These are phyloP conservation scores for Grammomys dolichurus DNA, from an alignment of 2,113 vertebrate species.

Conservation along the genomic window DNA sequence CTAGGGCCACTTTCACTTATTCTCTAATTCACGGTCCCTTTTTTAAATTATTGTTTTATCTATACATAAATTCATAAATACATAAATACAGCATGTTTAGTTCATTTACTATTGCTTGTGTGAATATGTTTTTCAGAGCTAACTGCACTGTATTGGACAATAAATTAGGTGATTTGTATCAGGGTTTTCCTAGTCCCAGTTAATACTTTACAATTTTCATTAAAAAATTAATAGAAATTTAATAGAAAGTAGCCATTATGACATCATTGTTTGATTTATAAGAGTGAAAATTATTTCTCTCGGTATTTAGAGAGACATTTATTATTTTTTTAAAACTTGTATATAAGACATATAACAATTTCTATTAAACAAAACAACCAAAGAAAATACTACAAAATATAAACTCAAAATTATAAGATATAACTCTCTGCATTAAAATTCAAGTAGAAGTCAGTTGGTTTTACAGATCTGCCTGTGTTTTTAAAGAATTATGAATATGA, in stretches of 20 bases:
- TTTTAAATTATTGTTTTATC: background rate
- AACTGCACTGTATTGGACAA: background rate
- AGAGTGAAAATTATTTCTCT: background rate
- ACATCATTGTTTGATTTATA: background rate
- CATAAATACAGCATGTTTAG: background rate
- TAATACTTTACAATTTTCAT: background rate
- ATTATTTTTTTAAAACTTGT: constrained; percentile 3
- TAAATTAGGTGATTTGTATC: background rate
- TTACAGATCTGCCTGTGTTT: background rate
- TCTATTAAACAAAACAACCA: background rate
- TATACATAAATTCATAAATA: background rate
- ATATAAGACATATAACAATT: background rate
- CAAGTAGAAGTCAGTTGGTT: background rate
- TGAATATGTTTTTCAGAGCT: background rate
- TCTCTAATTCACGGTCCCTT: background rate
- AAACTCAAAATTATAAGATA: background rate
- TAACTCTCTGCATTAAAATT: background rate
- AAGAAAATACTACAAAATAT: background rate
- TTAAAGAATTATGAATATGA: background rate
- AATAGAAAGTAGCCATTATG: background rate
- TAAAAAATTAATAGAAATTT: background rate
- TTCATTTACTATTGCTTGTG: background rate
- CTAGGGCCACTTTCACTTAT: background rate
- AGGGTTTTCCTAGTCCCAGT: background rate
- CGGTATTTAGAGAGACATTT: background rate